phyloP scores from a whole-genome alignment of 2,888 invertebrate genomes.

The Heliothis peltigera region DNA sequence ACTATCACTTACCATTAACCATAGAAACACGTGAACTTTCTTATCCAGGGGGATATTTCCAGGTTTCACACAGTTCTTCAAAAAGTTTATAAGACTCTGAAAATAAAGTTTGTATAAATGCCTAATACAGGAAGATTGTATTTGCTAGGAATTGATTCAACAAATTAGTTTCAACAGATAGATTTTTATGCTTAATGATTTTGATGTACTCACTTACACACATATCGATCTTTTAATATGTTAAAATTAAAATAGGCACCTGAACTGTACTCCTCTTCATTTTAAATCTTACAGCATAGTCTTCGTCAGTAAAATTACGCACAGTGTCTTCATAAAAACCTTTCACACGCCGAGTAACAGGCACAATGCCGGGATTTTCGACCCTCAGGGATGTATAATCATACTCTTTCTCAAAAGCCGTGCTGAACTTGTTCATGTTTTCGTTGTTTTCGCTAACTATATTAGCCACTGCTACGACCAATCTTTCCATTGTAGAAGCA shows the following conservation, averaged over 20 bases:
- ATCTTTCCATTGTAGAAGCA: conserved; percentile 76
- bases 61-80: conserved; percentile 70
- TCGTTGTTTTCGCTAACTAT: conserved; percentile 80
- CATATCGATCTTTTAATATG: too few relatives aligned
- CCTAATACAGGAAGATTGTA: too few relatives aligned
- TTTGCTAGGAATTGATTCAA: not conserved
- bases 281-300: conserved; percentile 76
- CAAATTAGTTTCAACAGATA: too few relatives aligned
- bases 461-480: conserved; percentile 79
- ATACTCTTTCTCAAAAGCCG: conserved; percentile 68
- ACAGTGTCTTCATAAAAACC: conserved; percentile 76
- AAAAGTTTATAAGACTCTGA: conserved; percentile 77
- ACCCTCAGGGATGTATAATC: conserved; percentile 45
- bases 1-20: conserved; percentile 77
- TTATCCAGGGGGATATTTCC: conserved; percentile 78
- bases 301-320: conserved; percentile 73
- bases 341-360: conserved; percentile 55
- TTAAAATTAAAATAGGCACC: conserved; percentile 61
- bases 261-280: conserved; percentile 80
- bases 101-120: conserved; percentile 55
- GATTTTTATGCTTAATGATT: too few relatives aligned
- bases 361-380: conserved; percentile 23
- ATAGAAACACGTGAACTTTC: conserved; percentile 84
- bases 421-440: conserved; percentile 72
- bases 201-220: too few relatives aligned